A percentile compares a stretch with the other conserved stretches of the same genome.
phyloP scores from a whole-genome alignment of 2,797 vertebrate genomes.

The Psittacula derbiana region DNA sequence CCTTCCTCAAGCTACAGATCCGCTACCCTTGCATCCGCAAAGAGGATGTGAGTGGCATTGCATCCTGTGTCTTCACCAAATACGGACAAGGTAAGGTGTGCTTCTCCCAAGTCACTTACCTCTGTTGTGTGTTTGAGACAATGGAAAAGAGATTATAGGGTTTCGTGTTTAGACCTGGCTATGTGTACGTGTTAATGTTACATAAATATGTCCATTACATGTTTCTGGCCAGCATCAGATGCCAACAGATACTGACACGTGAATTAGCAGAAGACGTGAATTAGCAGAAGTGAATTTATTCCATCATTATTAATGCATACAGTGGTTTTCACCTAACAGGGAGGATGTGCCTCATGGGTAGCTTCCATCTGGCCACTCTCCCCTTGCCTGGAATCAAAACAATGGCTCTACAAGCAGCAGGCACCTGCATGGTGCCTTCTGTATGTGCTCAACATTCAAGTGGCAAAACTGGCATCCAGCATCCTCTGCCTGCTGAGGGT shows the following conservation, averaged over 20 bases:
- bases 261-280: neutral
- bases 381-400: neutral
- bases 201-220: neutral
- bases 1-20: conserved; percentile 91
- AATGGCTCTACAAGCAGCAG: neutral
- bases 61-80: conserved; percentile 97
- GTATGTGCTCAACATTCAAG: neutral
- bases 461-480: neutral
- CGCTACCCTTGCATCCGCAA: conserved; percentile 92
- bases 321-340: neutral
- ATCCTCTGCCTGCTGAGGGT: neutral
- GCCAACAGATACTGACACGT: neutral
- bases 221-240: neutral
- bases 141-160: neutral
- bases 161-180: neutral
- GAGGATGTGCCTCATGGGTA: neutral
- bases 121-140: neutral
- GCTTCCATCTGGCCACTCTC: neutral
- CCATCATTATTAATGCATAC: neutral
- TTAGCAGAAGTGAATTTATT: neutral
- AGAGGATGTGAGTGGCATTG: conserved; percentile 96
- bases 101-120: neutral
- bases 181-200: neutral
- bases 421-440: neutral
- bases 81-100: conserved; percentile 84